Evolutionary conservation across 2,888 invertebrate species (phyloP), one percentile per base, ranked within the genome.

Genomic region (Caenorhabditis panamensis): DNA sequence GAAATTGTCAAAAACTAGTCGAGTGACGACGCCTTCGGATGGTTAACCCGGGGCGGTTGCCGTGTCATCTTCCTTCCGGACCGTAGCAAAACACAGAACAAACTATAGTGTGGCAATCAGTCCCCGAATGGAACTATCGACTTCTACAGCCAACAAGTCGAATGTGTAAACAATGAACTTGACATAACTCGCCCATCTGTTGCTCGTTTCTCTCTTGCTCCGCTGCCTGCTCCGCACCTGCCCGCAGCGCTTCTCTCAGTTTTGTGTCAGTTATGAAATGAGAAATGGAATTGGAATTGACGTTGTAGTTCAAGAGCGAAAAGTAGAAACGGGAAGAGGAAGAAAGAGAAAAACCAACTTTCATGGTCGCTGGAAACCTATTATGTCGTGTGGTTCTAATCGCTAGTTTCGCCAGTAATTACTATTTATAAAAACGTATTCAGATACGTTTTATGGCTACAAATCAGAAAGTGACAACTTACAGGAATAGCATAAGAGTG

Each of bases 131-230:
- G 41, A 16, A 41, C 41, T 41, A 41, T 31, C 31, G 31, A 31
- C n/a, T n/a, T n/a, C n/a, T n/a, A n/a, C n/a, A 31, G 31, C 31
- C 54, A 51, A 36, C 71, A 53, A 49, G 31, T 31, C 37, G 62
- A 71, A 71, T 54, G 71, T 71, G 71, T 71, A 71, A 62, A 71
- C 71, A 71, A 63, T 71, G 54, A 71, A 71, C 71, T 71, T 71
- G 71, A 61, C 54, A 71, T 54, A 71, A 71, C 71, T 69, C 24
- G 41, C 24, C 56, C 62, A 62, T 54, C 54, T 63, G 31, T 16
- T 37, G 28, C 54, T 71, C 24, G n/a, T 44, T 28, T 59, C 37
- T 61, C 26, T 24, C 26, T 36, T 31, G 31, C 61, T 62, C 44
- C 51, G 28, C 68, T 24, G 28, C 20, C 54, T 37, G 22, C 71